Base-by-base conservation (phyloP, 1,140 invertebrate genomes). In the Aphis gossypii region DNA sequence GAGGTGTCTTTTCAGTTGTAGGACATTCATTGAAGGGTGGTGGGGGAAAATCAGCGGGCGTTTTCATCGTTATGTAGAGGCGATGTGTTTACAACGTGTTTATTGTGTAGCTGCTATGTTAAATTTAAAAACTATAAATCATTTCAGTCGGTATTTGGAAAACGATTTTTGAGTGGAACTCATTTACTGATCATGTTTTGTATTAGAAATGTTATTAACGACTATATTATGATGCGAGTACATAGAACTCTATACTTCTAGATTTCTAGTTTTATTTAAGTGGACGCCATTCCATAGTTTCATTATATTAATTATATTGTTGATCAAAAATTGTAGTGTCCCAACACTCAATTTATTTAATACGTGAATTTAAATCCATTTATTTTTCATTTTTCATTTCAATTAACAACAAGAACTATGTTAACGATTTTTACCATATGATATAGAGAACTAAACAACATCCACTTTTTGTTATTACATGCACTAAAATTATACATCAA, bases 111-210 rank as follows among this genome's bases (percentile, higher is more conserved):
- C 23, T 41, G 21, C 11, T 68, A 68, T 68, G n/a, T 68, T 68
- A 68, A 25, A 87, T 87, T 87, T 87, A 87, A 87, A 46, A 87
- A 25, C 84, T 87, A 87, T 87, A 87, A 87, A 87, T 87, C 30
- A 46, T 87, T 44, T 68, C 30, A 68, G 60, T 68, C 60, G 60
- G 44, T n/a, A 23, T n/a, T 87, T 21, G 41, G 84, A 46, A 87
- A 87, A 87, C 44, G 41, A 46, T 48, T 87, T 88, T 88, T 88
- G 44, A 88, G 46, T 21, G n/a, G 11, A 88, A 88, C 86, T 51
- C 18, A n/a, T 86, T 46, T 46, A 46, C 9, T 35, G 30, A 51
- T 88, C 46, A 51, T 88, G 30, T 51, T n/a, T 51, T 48, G 46
- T 88, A 51, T 88, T 51, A n/a, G 51, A n/a, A n/a, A 20, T 35